Evolutionary conservation across 2,888 invertebrate genomes (phyloP).

Genomic region (Graphium colonna): DNA sequence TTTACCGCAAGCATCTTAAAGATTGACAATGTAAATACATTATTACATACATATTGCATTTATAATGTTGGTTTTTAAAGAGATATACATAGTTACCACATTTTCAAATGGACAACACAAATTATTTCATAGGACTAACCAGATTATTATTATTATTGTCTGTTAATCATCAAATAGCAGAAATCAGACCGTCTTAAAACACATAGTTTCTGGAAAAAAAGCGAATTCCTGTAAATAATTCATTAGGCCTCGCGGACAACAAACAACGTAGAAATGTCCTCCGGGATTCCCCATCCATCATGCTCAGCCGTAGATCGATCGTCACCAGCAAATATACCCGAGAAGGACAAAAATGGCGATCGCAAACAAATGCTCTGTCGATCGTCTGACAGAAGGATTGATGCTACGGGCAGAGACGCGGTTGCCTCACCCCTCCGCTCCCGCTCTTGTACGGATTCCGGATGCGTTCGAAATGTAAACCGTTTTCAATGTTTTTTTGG

Average conservation of each 20-base stretch:
- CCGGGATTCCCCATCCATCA: constrained; percentile 59
- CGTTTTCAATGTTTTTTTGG: too few species aligned
- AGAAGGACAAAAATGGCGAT: constrained; percentile 71
- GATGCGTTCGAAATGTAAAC: constrained; percentile 3
- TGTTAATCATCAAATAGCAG: constrained; percentile 38
- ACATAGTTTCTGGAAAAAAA: constrained; percentile 31
- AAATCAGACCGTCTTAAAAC: too few species aligned
- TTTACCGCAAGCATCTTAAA: too few species aligned
- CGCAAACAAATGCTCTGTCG: constrained; percentile 77
- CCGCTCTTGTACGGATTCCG: constrained; percentile 5
- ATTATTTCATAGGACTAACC: too few species aligned
- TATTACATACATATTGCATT: too few species aligned
- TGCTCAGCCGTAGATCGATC: constrained; percentile 72
- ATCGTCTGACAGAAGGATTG: constrained; percentile 74
- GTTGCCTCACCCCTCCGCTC: constrained; percentile 10
- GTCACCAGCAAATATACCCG: constrained; percentile 46
- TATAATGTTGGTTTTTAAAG: too few species aligned
- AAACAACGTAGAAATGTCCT: constrained; percentile 39
- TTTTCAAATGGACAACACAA: too few species aligned
- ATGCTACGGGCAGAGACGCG: constrained; percentile 47
- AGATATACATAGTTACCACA: too few species aligned
- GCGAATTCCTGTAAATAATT: constrained; percentile 54
- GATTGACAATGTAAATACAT: too few species aligned
- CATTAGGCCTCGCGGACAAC: constrained; percentile 50
- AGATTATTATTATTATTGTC: neutral